These are phyloP conservation scores for Arvicanthis niloticus DNA, from an alignment of 2,113 vertebrate species.

Conservation along the genomic window DNA sequence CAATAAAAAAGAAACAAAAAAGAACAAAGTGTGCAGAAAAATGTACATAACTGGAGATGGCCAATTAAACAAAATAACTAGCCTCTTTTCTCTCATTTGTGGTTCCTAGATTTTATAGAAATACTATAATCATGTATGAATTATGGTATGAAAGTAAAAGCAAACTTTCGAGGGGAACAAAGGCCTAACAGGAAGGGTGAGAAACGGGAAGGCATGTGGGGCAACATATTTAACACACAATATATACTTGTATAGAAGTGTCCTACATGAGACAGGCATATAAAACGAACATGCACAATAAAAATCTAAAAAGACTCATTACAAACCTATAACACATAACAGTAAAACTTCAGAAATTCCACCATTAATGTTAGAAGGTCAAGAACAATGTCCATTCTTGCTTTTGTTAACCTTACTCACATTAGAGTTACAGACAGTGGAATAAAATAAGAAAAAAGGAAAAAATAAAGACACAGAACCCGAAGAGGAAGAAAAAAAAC, in stretches of 20 bases:
- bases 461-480: neutral
- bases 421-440: neutral
- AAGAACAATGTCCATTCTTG: neutral
- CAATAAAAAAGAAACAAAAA: neutral
- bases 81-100: neutral
- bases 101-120: neutral
- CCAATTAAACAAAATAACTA: neutral
- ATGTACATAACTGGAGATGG: neutral
- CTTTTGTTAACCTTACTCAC: neutral
- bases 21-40: neutral
- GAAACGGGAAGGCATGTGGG: neutral
- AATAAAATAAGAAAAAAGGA: slow-evolving; percentile 38
- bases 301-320: neutral
- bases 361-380: neutral
- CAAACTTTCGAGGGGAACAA: too few species aligned
- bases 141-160: neutral
- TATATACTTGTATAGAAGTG: too few species aligned
- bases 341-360: slow-evolving; percentile 6
- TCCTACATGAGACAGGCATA: neutral
- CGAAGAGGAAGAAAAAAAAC: slow-evolving; percentile 19
- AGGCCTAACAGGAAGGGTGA: neutral
- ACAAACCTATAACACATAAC: neutral
- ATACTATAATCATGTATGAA: neutral
- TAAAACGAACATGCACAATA: neutral
- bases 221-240: neutral